These are phyloP conservation scores for Brachionus asplanchnoidis DNA, from an alignment of 1,140 invertebrate genomes.

Conservation along the genomic window DNA sequence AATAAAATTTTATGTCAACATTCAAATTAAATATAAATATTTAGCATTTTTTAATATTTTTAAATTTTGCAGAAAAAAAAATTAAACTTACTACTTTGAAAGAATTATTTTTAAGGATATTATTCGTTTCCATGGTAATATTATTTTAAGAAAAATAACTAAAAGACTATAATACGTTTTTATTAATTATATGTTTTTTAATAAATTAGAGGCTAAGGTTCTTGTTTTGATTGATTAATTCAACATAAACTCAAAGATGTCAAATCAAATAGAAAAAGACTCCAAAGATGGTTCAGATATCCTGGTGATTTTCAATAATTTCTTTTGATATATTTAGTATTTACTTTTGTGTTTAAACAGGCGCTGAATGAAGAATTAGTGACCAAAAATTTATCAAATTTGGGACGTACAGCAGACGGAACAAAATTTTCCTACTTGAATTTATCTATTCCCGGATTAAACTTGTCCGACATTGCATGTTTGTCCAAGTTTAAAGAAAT, in stretches of 20 bases:
- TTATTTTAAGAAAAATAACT: not conserved
- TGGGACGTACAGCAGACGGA: conserved; percentile 54
- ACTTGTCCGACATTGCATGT: not conserved
- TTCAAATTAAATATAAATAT: too few species aligned
- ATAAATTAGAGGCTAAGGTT: not conserved
- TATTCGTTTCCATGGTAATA: not conserved
- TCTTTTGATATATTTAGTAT: not conserved
- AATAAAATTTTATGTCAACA: too few species aligned
- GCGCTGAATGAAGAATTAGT: conserved; percentile 48
- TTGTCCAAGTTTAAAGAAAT: conserved; percentile 38
- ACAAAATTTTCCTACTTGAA: conserved; percentile 52
- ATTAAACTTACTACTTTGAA: too few species aligned
- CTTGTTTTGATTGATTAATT: not conserved
- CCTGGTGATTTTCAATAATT: not conserved
- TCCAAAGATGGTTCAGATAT: conserved; percentile 44
- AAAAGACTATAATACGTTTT: not conserved
- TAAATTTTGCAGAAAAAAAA: too few species aligned
- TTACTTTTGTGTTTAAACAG: not conserved
- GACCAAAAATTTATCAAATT: conserved; percentile 50
- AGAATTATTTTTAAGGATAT: too few species aligned
- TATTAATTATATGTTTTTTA: not conserved
- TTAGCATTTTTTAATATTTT: too few species aligned
- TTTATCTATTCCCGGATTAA: conserved; percentile 47
- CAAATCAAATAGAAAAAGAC: not conserved
- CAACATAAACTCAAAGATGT: not conserved